Conservation (phyloP, 2,113 vertebrate genomes). For the Sterrhoptilus dennistouni region DNA sequence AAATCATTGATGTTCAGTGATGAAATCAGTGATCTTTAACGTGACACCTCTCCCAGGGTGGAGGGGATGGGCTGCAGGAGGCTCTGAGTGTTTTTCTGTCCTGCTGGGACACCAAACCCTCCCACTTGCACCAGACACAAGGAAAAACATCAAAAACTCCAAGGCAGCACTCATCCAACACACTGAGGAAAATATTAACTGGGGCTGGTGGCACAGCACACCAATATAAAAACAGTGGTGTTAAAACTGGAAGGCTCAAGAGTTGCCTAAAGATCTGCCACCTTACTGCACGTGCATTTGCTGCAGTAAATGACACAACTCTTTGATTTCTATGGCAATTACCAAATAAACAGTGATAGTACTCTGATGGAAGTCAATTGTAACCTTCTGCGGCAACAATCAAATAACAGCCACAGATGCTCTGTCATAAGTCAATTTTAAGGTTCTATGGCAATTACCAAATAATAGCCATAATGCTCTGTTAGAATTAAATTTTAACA, state of each 20-base stretch:
- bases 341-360: rapidly evolving
- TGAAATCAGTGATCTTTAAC: rapidly evolving
- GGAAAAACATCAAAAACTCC: rapidly evolving
- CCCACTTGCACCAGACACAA: rapidly evolving
- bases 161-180: rapidly evolving
- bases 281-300: rapidly evolving
- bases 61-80: neutral
- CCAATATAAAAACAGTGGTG: rapidly evolving
- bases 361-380: too few species aligned
- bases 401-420: too few species aligned
- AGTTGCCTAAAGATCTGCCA: neutral
- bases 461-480: too few species aligned
- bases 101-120: neutral
- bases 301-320: rapidly evolving
- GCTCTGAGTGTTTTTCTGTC: rapidly evolving
- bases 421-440: too few species aligned
- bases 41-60: rapidly evolving
- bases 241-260: neutral
- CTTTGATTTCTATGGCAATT: rapidly evolving
- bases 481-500: too few species aligned
- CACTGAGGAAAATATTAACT: rapidly evolving
- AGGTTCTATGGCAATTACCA: too few species aligned
- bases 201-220: rapidly evolving
- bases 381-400: too few species aligned
- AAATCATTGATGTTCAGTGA: rapidly evolving